These are phyloP conservation scores for Sebastes cheni DNA, from an alignment of 2,797 vertebrate species.

Conservation along the genomic window DNA sequence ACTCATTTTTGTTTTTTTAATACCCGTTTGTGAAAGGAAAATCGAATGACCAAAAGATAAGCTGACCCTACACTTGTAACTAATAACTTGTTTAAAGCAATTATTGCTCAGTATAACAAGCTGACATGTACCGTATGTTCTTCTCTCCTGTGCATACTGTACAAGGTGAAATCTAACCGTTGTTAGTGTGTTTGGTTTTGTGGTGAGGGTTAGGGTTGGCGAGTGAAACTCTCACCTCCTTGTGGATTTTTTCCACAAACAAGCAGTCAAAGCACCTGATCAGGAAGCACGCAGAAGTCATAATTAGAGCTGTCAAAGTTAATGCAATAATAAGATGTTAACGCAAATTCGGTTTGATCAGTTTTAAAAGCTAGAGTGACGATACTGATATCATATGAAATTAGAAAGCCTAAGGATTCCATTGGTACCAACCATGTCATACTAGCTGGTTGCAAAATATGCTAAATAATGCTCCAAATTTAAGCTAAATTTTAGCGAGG, in stretches of 20 bases:
- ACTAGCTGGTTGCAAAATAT: fast-evolving
- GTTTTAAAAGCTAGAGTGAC: no score
- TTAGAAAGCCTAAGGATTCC: fast-evolving
- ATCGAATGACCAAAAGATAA: no score
- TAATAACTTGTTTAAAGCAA: not conserved
- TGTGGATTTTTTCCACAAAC: not conserved
- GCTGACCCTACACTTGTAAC: no score
- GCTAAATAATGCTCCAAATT: no score
- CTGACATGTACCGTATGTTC: not conserved
- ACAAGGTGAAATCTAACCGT: not conserved
- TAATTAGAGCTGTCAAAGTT: no score
- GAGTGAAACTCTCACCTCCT: not conserved
- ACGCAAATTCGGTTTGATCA: no score
- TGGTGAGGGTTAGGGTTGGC: not conserved
- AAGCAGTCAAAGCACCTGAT: not conserved
- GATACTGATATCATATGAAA: no score
- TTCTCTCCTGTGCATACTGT: not conserved
- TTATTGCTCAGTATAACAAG: not conserved
- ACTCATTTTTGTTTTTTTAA: no score
- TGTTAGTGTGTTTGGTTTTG: not conserved
- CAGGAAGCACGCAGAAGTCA: not conserved
- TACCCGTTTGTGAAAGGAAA: no score
- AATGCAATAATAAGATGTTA: no score
- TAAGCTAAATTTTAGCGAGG: no score
- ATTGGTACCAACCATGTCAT: no score